Evolutionary conservation across 2,888 invertebrate species (phyloP).

Genomic region (Eupsilia transversa): DNA sequence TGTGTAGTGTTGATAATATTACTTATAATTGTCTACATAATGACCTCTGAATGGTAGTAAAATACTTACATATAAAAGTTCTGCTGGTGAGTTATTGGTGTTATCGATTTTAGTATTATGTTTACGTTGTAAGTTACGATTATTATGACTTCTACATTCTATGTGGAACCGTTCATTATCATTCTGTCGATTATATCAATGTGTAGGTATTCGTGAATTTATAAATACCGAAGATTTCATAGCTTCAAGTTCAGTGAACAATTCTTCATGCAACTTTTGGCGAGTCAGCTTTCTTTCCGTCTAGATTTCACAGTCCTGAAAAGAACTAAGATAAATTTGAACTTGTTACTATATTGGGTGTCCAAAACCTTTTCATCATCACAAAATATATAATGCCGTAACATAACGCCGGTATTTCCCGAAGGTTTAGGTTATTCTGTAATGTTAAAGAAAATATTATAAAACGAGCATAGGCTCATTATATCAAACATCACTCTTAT

Average conservation of each 20-base stretch:
- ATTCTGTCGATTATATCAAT: not conserved
- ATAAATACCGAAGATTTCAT: not conserved
- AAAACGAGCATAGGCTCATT: not conserved
- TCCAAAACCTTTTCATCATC: not conserved
- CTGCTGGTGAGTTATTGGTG: conserved; percentile 25
- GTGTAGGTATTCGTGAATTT: not conserved
- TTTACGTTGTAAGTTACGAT: conserved; percentile 28
- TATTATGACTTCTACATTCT: not conserved
- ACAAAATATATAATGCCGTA: not conserved
- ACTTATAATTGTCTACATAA: conserved; percentile 35
- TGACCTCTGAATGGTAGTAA: conserved; percentile 49
- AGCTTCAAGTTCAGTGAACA: not conserved
- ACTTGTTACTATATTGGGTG: not conserved
- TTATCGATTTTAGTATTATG: conserved; percentile 43
- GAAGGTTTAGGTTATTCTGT: not conserved
- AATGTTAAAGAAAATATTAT: not conserved
- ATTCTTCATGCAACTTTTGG: not conserved
- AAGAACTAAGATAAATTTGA: not conserved
- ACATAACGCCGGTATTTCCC: not conserved
- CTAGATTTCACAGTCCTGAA: not conserved
- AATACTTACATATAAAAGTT: conserved; percentile 45
- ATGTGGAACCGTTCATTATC: not conserved
- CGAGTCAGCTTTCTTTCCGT: not conserved
- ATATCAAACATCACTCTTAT: not conserved
- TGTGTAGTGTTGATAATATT: conserved; percentile 40